Evolutionary conservation across 2,888 invertebrate species (phyloP).

Genomic region (Drosophila diplacantha): DNA sequence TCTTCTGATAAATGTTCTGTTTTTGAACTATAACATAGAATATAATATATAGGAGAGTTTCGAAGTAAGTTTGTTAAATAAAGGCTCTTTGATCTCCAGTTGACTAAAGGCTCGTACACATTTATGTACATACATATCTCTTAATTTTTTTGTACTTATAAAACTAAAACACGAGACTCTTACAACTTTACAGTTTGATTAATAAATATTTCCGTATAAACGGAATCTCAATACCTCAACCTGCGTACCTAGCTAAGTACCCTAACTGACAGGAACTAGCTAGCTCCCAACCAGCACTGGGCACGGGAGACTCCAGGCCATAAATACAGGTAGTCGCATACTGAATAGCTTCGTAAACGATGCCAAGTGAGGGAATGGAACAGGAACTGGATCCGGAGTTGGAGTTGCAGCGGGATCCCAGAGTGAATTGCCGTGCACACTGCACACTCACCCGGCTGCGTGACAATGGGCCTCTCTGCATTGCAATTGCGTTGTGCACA

Average conservation of each 20-base stretch:
- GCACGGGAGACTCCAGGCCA: conserved; percentile 46
- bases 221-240: not conserved
- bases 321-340: conserved; percentile 67
- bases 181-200: not conserved
- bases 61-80: not conserved
- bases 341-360: conserved; percentile 64
- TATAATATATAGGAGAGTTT: not conserved
- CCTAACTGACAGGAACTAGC: not conserved
- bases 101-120: not conserved
- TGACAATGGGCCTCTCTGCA: conserved; percentile 49
- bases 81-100: not conserved
- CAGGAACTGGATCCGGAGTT: conserved; percentile 9
- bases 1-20: not conserved
- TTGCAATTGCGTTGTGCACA: conserved; percentile 57
- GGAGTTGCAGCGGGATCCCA: conserved; percentile 38
- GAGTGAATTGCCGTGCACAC: conserved; percentile 66
- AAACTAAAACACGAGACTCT: too few species aligned
- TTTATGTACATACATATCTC: not conserved
- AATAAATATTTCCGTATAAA: too few species aligned
- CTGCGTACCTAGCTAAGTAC: not conserved
- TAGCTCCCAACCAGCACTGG: conserved; percentile 4
- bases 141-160: too few species aligned
- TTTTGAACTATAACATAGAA: not conserved
- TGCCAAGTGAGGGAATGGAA: conserved; percentile 47
- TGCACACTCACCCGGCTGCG: conserved; percentile 39